Conservation (phyloP, 2,113 vertebrate species). For the Ceyx margarethae region DNA sequence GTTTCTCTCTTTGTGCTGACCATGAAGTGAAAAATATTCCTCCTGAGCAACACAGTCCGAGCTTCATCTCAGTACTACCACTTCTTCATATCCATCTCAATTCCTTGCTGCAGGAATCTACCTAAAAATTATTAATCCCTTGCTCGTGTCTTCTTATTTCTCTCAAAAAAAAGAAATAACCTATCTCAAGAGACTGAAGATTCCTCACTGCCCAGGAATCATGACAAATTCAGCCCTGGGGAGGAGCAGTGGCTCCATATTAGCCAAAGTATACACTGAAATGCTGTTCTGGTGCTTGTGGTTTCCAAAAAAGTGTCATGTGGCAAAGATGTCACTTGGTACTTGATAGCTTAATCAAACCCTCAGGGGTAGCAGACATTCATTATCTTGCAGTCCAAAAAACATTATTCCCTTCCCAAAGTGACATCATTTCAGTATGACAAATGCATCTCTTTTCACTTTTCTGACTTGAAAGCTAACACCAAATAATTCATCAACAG, state of each 20-base stretch:
- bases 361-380: slow-evolving; percentile 7
- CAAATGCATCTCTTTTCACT: slow-evolving; percentile 28
- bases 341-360: slow-evolving; percentile 55
- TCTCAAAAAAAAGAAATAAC: slow-evolving; percentile 34
- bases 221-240: slow-evolving; percentile 44
- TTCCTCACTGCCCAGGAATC: slow-evolving; percentile 3
- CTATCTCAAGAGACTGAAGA: slow-evolving; percentile 34
- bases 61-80: neutral
- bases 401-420: slow-evolving; percentile 22
- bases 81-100: neutral
- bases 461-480: slow-evolving; percentile 1
- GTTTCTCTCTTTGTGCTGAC: neutral
- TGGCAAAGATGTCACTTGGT: slow-evolving; percentile 55
- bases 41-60: neutral
- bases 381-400: slow-evolving; percentile 34
- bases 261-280: slow-evolving; percentile 55
- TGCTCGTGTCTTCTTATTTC: neutral
- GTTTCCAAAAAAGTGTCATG: slow-evolving; percentile 55
- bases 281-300: slow-evolving; percentile 16
- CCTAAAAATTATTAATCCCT: slow-evolving; percentile 2
- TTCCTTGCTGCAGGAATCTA: slow-evolving; percentile 2
- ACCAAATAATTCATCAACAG: neutral
- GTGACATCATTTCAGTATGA: slow-evolving; percentile 37
- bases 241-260: neutral
- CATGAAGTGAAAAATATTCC: neutral